These are phyloP conservation scores for Carapus acus DNA, from an alignment of 2,797 vertebrate genomes.

Conservation along the genomic window DNA sequence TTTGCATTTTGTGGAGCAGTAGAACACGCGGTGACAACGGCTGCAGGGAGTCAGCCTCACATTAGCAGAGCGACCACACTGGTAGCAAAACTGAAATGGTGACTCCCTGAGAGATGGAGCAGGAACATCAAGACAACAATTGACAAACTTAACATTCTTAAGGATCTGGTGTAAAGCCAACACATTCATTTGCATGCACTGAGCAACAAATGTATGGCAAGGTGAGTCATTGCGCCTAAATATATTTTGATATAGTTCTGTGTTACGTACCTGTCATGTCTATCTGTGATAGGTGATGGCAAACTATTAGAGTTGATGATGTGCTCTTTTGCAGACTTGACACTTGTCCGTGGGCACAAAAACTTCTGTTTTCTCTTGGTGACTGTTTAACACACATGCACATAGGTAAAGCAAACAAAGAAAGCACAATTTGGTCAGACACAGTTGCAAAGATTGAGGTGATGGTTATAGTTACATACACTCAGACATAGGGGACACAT, in stretches of 20 bases:
- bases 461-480: neutral
- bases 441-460: neutral
- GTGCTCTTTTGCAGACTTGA: neutral
- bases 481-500: neutral
- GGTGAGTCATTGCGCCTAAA: no score
- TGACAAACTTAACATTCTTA: neutral
- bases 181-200: neutral
- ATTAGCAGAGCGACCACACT: constrained; percentile 75
- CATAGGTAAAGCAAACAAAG: neutral
- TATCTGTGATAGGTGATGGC: neutral
- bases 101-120: constrained; percentile 53
- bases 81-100: constrained; percentile 75
- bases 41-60: constrained; percentile 67
- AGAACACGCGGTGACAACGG: constrained; percentile 72
- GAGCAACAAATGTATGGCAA: no score
- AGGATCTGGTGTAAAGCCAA: neutral
- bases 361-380: constrained; percentile 31
- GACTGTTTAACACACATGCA: constrained; percentile 22
- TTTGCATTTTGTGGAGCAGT: constrained; percentile 78
- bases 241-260: no score
- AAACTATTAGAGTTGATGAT: neutral
- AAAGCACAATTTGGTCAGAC: neutral
- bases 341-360: constrained; percentile 22
- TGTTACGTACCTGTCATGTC: no score
- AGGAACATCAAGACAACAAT: neutral